Evolutionary conservation across 2,888 invertebrate genomes (phyloP), one percentile per base, ranked within the genome.

Genomic region (Perithous albicinctus): DNA sequence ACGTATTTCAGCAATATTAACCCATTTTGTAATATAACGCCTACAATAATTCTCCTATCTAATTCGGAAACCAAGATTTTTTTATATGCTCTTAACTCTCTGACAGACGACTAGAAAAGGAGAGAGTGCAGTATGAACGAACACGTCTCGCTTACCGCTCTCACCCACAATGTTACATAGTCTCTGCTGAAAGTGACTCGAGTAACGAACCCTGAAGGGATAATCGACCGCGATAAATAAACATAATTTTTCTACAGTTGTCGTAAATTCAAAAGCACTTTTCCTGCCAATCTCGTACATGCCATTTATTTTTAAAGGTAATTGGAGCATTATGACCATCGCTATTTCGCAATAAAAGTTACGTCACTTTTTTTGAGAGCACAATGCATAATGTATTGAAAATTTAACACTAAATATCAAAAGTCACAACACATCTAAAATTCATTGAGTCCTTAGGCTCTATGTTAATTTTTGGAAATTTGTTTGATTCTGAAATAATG

Each of bases 61-160:
- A 32, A 46, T 78, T 66, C 38, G 64, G 32, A 73, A 73, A 56
- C 48, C 78, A 46, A 43, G 23, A 73, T 73, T 66, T 73, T 73
- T 64, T 72, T n/a, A n/a, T 18, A 59, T 26, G 66, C 46, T 73
- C 29, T 18, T 20, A 35, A 67, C 26, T 29, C n/a, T 15, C 41
- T 15, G 26, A 43, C 64, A n/a, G 29, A n/a, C 26, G 43, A 18
- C 6, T 15, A 4, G 29, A 46, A n/a, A n/a, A 43, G 15, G 26
- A 43, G 26, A 43, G 7, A 8, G 10, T 46, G 26, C 1, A 10
- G 8, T 18, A 3, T 15, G 29, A 23, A 64, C 15, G 12, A 23
- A 20, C n/a, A n/a, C 35, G n/a, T 41, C n/a, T 12, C 20, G 20
- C 20, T n/a, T 18, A 20, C 10, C 63, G 23, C n/a, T 38, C n/a